These are phyloP conservation scores for Pseudorhombus dupliciocellatus DNA, from an alignment of 2,113 vertebrate species.

Conservation along the genomic window DNA sequence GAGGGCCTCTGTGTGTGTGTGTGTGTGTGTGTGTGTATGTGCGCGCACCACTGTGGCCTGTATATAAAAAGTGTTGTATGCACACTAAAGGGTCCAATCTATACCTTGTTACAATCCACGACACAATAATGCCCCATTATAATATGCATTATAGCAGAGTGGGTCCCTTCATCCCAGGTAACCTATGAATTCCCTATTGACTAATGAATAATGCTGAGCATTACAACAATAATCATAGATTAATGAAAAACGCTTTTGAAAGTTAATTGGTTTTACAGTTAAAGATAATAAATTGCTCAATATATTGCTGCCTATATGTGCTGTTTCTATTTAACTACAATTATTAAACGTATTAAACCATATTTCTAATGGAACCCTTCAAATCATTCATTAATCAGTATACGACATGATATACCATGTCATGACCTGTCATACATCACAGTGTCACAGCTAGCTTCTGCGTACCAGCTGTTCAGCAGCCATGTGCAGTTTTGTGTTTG, in stretches of 20 bases:
- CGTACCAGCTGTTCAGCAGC: constrained; percentile 35
- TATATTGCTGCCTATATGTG: not conserved
- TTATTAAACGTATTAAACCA: not conserved
- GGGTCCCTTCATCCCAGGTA: constrained; percentile 21
- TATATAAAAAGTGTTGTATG: constrained; percentile 28
- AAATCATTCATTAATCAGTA: constrained; percentile 20
- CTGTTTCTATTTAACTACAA: not conserved
- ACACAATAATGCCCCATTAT: constrained; percentile 43
- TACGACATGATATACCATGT: constrained; percentile 8
- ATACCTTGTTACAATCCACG: constrained; percentile 6
- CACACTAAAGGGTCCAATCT: constrained; percentile 28
- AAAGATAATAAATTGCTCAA: not conserved
- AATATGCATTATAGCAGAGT: not conserved
- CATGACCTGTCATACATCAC: constrained; percentile 30
- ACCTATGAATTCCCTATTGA: not conserved
- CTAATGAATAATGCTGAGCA: constrained; percentile 1
- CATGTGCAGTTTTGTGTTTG: not conserved
- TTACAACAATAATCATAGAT: not conserved
- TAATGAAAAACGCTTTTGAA: not conserved
- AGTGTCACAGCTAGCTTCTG: constrained; percentile 12
- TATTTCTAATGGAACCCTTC: not conserved
- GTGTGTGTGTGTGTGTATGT: constrained; percentile 24
- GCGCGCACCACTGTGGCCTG: not conserved
- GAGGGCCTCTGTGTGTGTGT: constrained; percentile 16
- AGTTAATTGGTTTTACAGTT: not conserved